These are phyloP conservation scores for Torymus aiolomorphi DNA, from an alignment of 2,888 invertebrate genomes.

Conservation along the genomic window DNA sequence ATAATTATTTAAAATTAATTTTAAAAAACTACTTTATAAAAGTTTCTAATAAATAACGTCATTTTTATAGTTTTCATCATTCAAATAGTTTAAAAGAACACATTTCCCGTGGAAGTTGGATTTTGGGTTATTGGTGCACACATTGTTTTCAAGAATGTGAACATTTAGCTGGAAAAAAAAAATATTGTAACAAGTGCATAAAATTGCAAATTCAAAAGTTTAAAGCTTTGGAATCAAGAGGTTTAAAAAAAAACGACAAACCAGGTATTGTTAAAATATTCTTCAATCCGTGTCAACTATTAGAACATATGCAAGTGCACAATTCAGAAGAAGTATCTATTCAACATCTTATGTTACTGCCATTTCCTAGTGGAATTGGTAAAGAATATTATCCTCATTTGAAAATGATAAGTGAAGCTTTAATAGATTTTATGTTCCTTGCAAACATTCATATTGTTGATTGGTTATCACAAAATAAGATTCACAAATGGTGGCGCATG, in stretches of 20 bases:
- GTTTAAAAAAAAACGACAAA: constrained; percentile 63
- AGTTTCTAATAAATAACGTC: no score
- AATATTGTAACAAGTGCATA: constrained; percentile 60
- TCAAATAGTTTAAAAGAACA: constrained; percentile 69
- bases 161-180: constrained; percentile 58
- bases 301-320: constrained; percentile 69
- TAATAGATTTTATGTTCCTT: constrained; percentile 70
- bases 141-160: constrained; percentile 66
- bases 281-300: constrained; percentile 72
- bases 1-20: no score
- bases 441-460: constrained; percentile 67
- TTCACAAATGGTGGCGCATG: constrained; percentile 66
- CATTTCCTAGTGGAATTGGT: constrained; percentile 65
- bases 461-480: constrained; percentile 64
- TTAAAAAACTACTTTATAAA: no score
- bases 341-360: constrained; percentile 71
- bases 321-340: constrained; percentile 63
- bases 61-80: constrained; percentile 67
- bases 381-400: constrained; percentile 63
- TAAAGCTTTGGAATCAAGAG: constrained; percentile 62
- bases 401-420: constrained; percentile 64
- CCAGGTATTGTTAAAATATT: constrained; percentile 67
- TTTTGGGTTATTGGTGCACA: constrained; percentile 72
- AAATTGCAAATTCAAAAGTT: constrained; percentile 62
- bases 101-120: constrained; percentile 69